These are phyloP conservation scores for Odontomachus brunneus DNA, from an alignment of 1,140 invertebrate genomes.

Conservation along the genomic window DNA sequence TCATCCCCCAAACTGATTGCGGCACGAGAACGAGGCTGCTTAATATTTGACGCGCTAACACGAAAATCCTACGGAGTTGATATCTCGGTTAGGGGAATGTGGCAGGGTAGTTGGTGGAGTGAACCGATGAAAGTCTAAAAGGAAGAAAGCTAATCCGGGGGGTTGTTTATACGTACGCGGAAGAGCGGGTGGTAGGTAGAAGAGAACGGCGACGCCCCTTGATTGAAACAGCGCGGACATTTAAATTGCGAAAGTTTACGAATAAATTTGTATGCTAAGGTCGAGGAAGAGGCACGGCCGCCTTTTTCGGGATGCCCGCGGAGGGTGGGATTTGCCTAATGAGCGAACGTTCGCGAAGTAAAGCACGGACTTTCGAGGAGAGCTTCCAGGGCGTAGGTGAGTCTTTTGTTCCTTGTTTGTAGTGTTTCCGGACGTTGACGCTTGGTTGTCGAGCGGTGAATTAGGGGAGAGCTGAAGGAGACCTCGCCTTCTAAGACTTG, in stretches of 20 bases:
- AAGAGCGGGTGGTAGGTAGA: slow-evolving; percentile 53
- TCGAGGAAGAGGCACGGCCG: slow-evolving; percentile 29
- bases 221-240: slow-evolving; percentile 79
- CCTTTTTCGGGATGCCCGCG: slow-evolving; percentile 17
- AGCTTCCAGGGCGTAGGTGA: background rate
- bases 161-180: slow-evolving; percentile 43
- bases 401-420: slow-evolving; percentile 48
- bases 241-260: slow-evolving; percentile 79
- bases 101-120: background rate
- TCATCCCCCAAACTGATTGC: slow-evolving; percentile 14
- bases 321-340: slow-evolving; percentile 72
- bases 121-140: slow-evolving; percentile 58
- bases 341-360: slow-evolving; percentile 62
- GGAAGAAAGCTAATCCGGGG: slow-evolving; percentile 63
- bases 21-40: slow-evolving; percentile 43
- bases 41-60: slow-evolving; percentile 69
- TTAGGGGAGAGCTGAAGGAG: slow-evolving; percentile 15
- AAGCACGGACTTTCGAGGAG: slow-evolving; percentile 16
- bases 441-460: slow-evolving; percentile 23
- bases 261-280: slow-evolving; percentile 77
- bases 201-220: slow-evolving; percentile 61
- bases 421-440: slow-evolving; percentile 11
- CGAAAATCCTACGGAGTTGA: slow-evolving; percentile 51
- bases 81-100: slow-evolving; percentile 5
- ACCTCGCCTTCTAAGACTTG: background rate